Percentiles rank a stretch among this genome's conserved stretches.
Conservation (phyloP, 2,888 invertebrate genomes). For the Blera fallax region DNA sequence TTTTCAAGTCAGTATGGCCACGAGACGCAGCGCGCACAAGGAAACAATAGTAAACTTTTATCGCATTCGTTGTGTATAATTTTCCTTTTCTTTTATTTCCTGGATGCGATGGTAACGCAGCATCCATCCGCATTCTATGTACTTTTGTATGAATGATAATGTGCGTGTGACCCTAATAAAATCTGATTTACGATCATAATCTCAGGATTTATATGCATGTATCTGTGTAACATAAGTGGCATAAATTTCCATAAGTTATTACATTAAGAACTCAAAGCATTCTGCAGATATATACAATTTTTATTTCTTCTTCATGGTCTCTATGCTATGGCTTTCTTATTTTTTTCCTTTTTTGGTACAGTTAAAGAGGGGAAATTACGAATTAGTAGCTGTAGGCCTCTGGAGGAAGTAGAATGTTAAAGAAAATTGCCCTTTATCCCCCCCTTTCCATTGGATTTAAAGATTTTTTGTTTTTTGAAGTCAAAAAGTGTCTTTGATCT, state of each 20-base stretch:
- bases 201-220: slow-evolving; percentile 60
- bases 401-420: not conserved
- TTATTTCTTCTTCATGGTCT: slow-evolving; percentile 39
- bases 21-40: not conserved
- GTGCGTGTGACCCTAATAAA: slow-evolving; percentile 68
- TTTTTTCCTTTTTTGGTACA: not conserved
- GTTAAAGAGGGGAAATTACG: not conserved
- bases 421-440: not conserved
- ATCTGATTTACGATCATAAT: slow-evolving; percentile 70
- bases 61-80: slow-evolving; percentile 20
- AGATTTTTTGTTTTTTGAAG: not conserved
- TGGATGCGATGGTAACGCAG: not conserved
- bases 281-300: not conserved
- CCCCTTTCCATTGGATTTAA: not conserved
- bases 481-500: slow-evolving; percentile 40
- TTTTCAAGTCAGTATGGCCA: not conserved
- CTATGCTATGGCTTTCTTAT: not conserved
- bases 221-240: slow-evolving; percentile 56
- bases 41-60: not conserved
- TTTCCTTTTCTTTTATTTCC: slow-evolving; percentile 54
- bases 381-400: not conserved
- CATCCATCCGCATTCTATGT: slow-evolving; percentile 21
- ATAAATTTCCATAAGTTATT: slow-evolving; percentile 70
- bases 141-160: slow-evolving; percentile 50
- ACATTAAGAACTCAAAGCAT: slow-evolving; percentile 60